Evolutionary conservation across 2,888 invertebrate genomes (phyloP), one percentile per base, ranked within the genome.

Genomic region (Griposia aprilina): DNA sequence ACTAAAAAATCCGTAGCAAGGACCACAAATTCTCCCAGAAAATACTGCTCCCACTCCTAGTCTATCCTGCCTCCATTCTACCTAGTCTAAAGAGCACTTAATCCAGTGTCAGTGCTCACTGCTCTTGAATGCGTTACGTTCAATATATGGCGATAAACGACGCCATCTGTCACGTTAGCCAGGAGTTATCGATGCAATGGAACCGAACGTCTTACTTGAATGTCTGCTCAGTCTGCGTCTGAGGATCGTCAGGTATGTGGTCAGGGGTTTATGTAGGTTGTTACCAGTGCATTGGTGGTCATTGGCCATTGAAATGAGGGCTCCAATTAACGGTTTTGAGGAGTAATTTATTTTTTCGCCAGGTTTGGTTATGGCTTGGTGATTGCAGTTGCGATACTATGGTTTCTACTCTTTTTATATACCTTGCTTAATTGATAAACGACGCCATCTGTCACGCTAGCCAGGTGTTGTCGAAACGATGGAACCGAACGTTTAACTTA

Each of bases 111-210:
- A 68, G 70, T 60, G 71, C 55, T 55, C 59, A 70, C 41, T 52
- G 80, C 62, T 84, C 84, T 41, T 86, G 86, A 84, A 84, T 84
- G 70, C 74, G 83, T 74, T 77, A 77, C 82, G 69, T 86, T 74
- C 83, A 84, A 76, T 84, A 82, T 84, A 82, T 63, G 78, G 73
- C 73, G 75, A 86, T 86, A 84, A 84, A 84, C 73, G 75, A 67
- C 60, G 55, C 76, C 52, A 86, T 84, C 70, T 76, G 83, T 84
- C 83, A 86, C 83, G 66, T 48, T 76, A 71, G 73, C 67, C 62
- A 68, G 11, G 75, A 86, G 83, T 86, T 84, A 84, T 85, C 50
- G 84, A 41, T 59, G 78, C 62, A 74, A 48, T 86, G 73, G 71
- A 74, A 73, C 65, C 41, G 67, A 82, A 82, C 67, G 73, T 82